Conservation (phyloP, 2,888 invertebrate species). For the Dorcus parallelipipedus region DNA sequence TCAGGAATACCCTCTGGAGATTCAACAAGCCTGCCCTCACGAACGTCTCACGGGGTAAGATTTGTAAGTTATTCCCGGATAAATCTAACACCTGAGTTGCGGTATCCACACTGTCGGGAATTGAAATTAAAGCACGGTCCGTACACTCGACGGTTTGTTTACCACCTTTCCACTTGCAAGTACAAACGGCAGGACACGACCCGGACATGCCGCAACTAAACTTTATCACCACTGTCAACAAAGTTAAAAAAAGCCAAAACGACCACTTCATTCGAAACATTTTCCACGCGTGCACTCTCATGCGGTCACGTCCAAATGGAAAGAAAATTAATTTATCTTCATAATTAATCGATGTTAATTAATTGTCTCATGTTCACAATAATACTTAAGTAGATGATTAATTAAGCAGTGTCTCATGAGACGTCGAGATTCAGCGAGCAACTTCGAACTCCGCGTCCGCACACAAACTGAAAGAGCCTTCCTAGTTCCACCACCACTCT, state of each 20-base stretch:
- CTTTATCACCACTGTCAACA: conserved; percentile 24
- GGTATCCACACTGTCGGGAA: conserved; percentile 82
- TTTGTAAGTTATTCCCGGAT: conserved; percentile 82
- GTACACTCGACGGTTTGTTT: conserved; percentile 91
- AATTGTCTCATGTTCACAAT: neutral
- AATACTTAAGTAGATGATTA: neutral
- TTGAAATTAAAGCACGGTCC: conserved; percentile 75
- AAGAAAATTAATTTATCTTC: conserved; percentile 7
- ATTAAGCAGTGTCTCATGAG: conserved; percentile 1
- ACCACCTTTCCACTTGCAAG: conserved; percentile 92
- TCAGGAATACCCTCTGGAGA: conserved; percentile 81
- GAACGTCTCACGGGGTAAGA: conserved; percentile 79
- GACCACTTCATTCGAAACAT: conserved; percentile 13
- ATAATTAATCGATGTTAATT: neutral
- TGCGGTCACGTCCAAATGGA: neutral
- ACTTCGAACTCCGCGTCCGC: conserved; percentile 40
- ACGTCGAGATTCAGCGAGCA: neutral
- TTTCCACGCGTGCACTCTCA: conserved; percentile 3
- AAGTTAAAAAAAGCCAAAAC: conserved; percentile 19
- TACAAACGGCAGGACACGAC: conserved; percentile 73
- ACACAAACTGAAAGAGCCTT: conserved; percentile 43
- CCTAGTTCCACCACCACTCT: conserved; percentile 51
- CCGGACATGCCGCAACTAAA: conserved; percentile 48
- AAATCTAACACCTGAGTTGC: conserved; percentile 89
- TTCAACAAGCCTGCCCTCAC: conserved; percentile 77